Evolutionary conservation across 2,888 invertebrate genomes (phyloP), one percentile per base, ranked within the genome.

Genomic region (Paralinhomoeus sp.): DNA sequence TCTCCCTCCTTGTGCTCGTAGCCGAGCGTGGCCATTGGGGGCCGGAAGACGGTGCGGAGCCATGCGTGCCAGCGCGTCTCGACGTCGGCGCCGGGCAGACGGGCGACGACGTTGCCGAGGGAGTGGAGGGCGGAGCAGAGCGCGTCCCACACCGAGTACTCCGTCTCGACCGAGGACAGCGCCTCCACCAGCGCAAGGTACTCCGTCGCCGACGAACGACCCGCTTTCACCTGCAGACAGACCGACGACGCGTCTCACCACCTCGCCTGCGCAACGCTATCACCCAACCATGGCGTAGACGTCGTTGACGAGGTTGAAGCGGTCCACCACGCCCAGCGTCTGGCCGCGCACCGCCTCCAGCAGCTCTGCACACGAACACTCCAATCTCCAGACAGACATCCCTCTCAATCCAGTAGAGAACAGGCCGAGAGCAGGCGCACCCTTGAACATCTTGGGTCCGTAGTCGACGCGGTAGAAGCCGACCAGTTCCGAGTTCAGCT

Each of bases 291-390:
- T 71, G 33, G 87, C 85, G 63, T 84, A 87, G 54, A 87, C 72
- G 66, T 91, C 91, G 63, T 83, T 83, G 47, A 85, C 73, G 13
- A 91, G 68, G 1, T 83, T 81, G 45, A 89, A 73, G 34, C 89
- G 73, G 66, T 91, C 91, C 22, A 84, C 67, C 3, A 87, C 81
- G 18, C 82, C 80, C 57, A 91, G 68, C 37, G 74, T 74, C 54
- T 76, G 75, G 58, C 78, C 73, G 47, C 73, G 72, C 47, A 91
- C 76, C 1, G 81, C 81, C 0, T 80, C 76, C 55, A 83, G 72
- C 52, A 89, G 47, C n/a, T 18, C n/a, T 2, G 17, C 37, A 33
- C 33, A 33, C 12, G 12, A n/a, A 33, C 17, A 17, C 33, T 17
- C n/a, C n/a, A n/a, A n/a, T n/a, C n/a, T n/a, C n/a, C n/a, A n/a